Conservation (phyloP, 2,888 invertebrate genomes). For the Drosophila trichaetosa region DNA sequence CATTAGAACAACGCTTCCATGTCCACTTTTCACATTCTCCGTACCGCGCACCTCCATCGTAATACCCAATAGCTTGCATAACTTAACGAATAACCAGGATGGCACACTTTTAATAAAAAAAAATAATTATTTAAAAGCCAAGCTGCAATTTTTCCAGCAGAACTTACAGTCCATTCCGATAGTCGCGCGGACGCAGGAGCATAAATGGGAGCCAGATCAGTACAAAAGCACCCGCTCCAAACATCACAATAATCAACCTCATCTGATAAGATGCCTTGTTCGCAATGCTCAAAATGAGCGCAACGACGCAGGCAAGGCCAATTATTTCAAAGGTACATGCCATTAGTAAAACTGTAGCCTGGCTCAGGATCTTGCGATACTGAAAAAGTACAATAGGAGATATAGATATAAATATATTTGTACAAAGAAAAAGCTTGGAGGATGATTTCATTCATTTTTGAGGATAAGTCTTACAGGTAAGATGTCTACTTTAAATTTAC, state of each 20-base stretch:
- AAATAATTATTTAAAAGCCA: not conserved
- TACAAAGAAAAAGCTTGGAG: not conserved
- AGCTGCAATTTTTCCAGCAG: not conserved
- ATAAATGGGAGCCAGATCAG: conserved; percentile 90
- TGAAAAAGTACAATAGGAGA: conserved; percentile 1
- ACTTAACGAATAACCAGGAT: conserved; percentile 87
- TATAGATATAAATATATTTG: not conserved
- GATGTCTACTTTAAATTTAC: not conserved
- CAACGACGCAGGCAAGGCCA: conserved; percentile 81
- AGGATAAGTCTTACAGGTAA: not conserved
- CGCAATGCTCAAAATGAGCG: conserved; percentile 80
- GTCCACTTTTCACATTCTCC: conserved; percentile 90
- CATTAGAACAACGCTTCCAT: conserved; percentile 92
- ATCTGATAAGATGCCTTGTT: conserved; percentile 88
- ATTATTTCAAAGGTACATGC: conserved; percentile 82
- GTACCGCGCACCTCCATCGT: conserved; percentile 90
- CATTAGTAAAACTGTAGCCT: conserved; percentile 53
- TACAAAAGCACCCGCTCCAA: conserved; percentile 87
- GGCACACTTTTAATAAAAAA: conserved; percentile 87
- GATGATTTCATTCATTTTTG: not conserved
- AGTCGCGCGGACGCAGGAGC: conserved; percentile 90
- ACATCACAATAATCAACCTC: conserved; percentile 89
- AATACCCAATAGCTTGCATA: conserved; percentile 87
- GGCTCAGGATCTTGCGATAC: not conserved
- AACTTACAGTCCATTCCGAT: conserved; percentile 91